phyloP scores from a whole-genome alignment of 1,140 invertebrate genomes.

The Probaryconus sp. region DNA sequence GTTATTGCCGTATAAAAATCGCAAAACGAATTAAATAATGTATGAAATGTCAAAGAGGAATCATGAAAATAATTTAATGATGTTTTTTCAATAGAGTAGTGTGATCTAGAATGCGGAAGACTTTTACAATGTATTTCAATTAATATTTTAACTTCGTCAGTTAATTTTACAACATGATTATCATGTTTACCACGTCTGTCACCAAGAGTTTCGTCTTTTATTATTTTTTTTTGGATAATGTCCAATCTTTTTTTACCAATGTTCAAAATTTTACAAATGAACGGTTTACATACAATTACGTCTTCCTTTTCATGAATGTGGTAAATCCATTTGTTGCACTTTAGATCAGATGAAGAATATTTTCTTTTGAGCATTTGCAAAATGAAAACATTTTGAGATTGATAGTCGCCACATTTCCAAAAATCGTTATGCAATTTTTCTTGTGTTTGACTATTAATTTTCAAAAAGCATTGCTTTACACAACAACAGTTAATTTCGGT shows the following conservation, averaged over 20 bases:
- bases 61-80: slow-evolving; percentile 7
- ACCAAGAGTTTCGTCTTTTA: neutral
- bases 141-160: slow-evolving; percentile 11
- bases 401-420: slow-evolving; percentile 5
- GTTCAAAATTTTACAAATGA: neutral
- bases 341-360: neutral
- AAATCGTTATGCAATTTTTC: neutral
- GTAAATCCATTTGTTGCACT: neutral
- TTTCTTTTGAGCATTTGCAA: neutral
- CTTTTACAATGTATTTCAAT: slow-evolving; percentile 11
- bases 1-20: neutral
- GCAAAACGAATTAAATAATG: too few species aligned
- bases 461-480: neutral
- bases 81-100: slow-evolving; percentile 1
- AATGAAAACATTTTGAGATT: slow-evolving; percentile 1
- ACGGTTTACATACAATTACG: neutral
- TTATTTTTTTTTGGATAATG: slow-evolving; percentile 2
- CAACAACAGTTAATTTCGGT: neutral
- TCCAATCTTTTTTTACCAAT: neutral
- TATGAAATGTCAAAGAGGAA: slow-evolving; percentile 2
- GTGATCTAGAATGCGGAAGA: slow-evolving; percentile 7
- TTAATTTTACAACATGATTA: slow-evolving; percentile 6
- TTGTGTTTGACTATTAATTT: neutral
- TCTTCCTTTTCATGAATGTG: neutral
- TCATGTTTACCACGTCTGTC: neutral